A percentile compares a stretch with the other conserved stretches of the same genome.
phyloP scores from a whole-genome alignment of 2,797 vertebrate genomes.

The Liparis tanakae region DNA sequence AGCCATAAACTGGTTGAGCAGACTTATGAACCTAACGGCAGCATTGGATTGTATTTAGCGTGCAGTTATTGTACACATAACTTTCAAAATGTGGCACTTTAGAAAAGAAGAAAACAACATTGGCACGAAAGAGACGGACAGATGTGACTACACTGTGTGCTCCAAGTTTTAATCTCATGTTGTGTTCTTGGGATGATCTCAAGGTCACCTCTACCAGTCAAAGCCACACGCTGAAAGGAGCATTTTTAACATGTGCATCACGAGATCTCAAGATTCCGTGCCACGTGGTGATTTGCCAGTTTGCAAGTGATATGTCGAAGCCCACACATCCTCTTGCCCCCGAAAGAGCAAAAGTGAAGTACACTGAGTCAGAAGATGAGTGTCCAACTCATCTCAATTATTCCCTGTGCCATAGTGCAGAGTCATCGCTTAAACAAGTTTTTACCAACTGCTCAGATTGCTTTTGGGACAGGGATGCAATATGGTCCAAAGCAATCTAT shows the following conservation, averaged over 20 bases:
- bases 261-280: constrained; percentile 25
- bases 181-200: constrained; percentile 35
- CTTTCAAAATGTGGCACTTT: constrained; percentile 1
- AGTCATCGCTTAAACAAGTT: constrained; percentile 82
- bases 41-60: neutral
- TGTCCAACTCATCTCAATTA: constrained; percentile 73
- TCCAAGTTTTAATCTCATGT: constrained; percentile 15
- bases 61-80: neutral
- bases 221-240: neutral
- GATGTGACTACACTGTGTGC: constrained; percentile 21
- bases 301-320: constrained; percentile 60
- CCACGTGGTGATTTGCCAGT: constrained; percentile 38
- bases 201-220: constrained; percentile 39
- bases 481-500: constrained; percentile 88
- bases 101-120: neutral
- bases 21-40: neutral
- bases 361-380: constrained; percentile 64
- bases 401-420: constrained; percentile 67
- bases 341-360: constrained; percentile 53
- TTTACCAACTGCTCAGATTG: constrained; percentile 82
- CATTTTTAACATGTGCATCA: constrained; percentile 22
- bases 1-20: neutral
- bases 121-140: constrained; percentile 32
- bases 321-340: constrained; percentile 45
- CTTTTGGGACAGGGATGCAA: constrained; percentile 85